Evolutionary conservation across 2,888 invertebrate species (phyloP).

Genomic region (Sphaerophoria rueppellii): DNA sequence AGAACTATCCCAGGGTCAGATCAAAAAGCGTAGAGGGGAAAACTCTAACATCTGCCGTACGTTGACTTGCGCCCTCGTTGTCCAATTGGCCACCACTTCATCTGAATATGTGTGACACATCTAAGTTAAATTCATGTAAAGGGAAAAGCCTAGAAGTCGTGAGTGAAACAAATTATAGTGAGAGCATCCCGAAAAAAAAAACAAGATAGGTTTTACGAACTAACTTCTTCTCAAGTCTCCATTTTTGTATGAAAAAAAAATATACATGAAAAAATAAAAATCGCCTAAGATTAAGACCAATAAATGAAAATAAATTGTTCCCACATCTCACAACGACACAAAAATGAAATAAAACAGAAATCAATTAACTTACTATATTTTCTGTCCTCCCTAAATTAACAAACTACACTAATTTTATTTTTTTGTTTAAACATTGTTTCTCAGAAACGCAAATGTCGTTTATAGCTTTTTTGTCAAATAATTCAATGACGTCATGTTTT

Average conservation of each 20-base stretch:
- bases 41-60: too few species aligned
- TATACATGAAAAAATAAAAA: not conserved
- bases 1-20: too few species aligned
- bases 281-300: not conserved
- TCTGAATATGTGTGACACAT: too few species aligned
- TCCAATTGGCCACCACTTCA: too few species aligned
- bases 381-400: slow-evolving; percentile 13
- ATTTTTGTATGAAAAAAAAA: not conserved
- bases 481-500: not conserved
- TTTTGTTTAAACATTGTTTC: slow-evolving; percentile 45
- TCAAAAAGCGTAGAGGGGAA: too few species aligned
- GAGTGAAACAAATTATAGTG: too few species aligned
- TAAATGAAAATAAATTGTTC: slow-evolving; percentile 19
- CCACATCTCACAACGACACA: slow-evolving; percentile 12
- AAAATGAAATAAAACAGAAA: not conserved
- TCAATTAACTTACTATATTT: slow-evolving; percentile 11
- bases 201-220: too few species aligned
- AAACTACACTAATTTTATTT: slow-evolving; percentile 30
- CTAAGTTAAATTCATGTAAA: too few species aligned
- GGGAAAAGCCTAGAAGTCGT: too few species aligned
- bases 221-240: not conserved
- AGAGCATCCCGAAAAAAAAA: too few species aligned
- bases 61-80: too few species aligned
- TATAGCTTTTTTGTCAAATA: slow-evolving; percentile 47
- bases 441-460: slow-evolving; percentile 56